Base-by-base conservation (phyloP, 2,113 vertebrate genomes). In the Trematomus loennbergii region DNA sequence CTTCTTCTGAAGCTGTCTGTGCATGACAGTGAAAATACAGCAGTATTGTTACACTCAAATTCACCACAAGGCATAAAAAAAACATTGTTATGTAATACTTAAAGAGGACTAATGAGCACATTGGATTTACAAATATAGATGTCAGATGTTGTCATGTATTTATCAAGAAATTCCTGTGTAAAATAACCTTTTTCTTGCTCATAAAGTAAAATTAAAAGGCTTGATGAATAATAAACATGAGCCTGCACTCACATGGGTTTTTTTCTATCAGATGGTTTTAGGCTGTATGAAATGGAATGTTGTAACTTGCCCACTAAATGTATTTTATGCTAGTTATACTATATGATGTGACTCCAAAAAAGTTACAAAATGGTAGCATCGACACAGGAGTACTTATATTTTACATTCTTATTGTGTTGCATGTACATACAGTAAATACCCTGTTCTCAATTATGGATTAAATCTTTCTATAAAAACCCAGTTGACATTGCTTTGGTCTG, bases 401-500 rank as follows among this genome's bases (percentile, higher is more conserved):
- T 95, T 97, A 96, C 95, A 96, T 95, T 96, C 96, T 95, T 96
- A 95, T 97, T 95, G 96, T 98, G 96, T 97, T 96, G 97, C 97
- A 99, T 99, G 97, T 97, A 98, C 96, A 99, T 97, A 96, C 49
- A 74, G 81, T 80, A 94, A 90, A 95, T 95, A 96, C 93, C 93
- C 95, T 95, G 95, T 65, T 88, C 78, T 96, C 93, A 72, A 64
- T 58, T 96, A 95, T 96, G 95, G 95, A 99, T 97, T 98, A 98
- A 99, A 99, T 93, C 94, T 97, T 97, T 97, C 86, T 97, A 98
- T 90, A 88, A 96, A 97, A 95, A 49, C n/a, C 15, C 48, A 25
- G 2, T 77, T 40, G 36, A 40, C 36, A 40, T 25, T 61, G 43
- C 6, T 53, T 52, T 25, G 10, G 1, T 54, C 0, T 61, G 17